Base-by-base conservation (phyloP, 2,888 invertebrate species). In the Pollenia griseotomentosa region DNA sequence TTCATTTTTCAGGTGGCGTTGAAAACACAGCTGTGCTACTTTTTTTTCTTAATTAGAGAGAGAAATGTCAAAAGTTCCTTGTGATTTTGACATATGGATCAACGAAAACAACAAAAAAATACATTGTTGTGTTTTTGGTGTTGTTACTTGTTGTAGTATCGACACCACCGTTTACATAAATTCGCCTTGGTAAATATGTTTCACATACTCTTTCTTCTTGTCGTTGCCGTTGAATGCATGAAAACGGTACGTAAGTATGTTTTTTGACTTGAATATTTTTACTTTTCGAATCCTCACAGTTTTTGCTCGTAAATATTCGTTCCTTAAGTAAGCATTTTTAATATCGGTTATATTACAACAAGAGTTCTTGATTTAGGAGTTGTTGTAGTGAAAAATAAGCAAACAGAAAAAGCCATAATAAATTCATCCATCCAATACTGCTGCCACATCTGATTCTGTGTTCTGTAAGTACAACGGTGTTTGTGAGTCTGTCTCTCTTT, bases 231-330 rank as follows among this genome's bases (percentile, higher is more conserved):
- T 63, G 61, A 61, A 46, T 65, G 57, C 68, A 55, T 42, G 73
- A 42, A 57, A 55, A 57, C 66, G 4, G 33, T 33, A 33, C 4
- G 33, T 33, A 33, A 6, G 33, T 33, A 33, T 59, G 19, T 73
- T 57, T 79, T 79, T 79, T 65, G 65, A 66, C 71, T 84, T 66
- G 66, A 79, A 68, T 75, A 55, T 75, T 83, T 59, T 53, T 68
- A 59, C 59, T 75, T 46, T 80, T 80, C 55, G 73, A 73, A 81
- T 81, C 71, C 73, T 73, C 73, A 81, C 53, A 65, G 63, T 48
- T 73, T 81, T 81, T 55, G 55, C 33, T 71, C 44, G 53, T 57
- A 68, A 68, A 57, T 71, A 70, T 51, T 74, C 74, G 61, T 74
- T 61, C 40, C 40, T 33, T 51, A 51, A 74, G 61, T 63, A 74